These are phyloP conservation scores for Odontophorus gujanensis DNA, from an alignment of 2,113 vertebrate species.

Conservation along the genomic window DNA sequence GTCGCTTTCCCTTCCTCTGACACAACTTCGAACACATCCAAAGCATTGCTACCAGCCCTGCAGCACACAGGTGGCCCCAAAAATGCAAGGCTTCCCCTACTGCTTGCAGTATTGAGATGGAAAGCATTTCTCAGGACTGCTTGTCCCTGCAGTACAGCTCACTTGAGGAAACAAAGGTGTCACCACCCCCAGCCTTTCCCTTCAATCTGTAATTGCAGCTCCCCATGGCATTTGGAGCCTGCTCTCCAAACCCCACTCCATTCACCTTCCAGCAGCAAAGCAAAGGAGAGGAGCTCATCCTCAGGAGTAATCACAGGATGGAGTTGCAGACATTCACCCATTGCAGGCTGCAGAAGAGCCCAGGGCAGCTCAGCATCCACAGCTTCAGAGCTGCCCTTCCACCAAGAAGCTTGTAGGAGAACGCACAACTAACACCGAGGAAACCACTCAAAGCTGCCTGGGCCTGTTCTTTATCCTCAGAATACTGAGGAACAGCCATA, in stretches of 20 bases:
- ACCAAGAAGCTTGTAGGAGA: not conserved
- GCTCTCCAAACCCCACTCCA: not conserved
- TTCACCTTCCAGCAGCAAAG: not conserved
- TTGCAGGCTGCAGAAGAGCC: not conserved
- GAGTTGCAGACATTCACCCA: not conserved
- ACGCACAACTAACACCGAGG: accelerated
- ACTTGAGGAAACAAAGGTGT: not conserved
- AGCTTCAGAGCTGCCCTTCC: not conserved
- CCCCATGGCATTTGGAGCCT: not conserved
- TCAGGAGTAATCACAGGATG: not conserved
- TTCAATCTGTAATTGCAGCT: not conserved
- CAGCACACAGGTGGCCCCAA: not conserved
- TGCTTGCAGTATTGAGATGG: accelerated
- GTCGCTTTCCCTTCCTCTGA: not conserved
- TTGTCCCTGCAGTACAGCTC: not conserved
- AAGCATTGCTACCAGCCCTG: not conserved
- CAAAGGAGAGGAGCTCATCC: not conserved
- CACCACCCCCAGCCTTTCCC: not conserved
- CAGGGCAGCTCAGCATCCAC: not conserved
- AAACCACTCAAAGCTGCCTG: not conserved
- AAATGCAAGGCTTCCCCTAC: not conserved
- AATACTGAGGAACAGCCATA: not conserved
- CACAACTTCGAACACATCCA: not conserved
- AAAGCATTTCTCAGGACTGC: not conserved
- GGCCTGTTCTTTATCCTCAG: not conserved